Evolutionary conservation across 2,888 invertebrate species (phyloP), one percentile per base, ranked within the genome.

Genomic region (Agonopterix heracliana): DNA sequence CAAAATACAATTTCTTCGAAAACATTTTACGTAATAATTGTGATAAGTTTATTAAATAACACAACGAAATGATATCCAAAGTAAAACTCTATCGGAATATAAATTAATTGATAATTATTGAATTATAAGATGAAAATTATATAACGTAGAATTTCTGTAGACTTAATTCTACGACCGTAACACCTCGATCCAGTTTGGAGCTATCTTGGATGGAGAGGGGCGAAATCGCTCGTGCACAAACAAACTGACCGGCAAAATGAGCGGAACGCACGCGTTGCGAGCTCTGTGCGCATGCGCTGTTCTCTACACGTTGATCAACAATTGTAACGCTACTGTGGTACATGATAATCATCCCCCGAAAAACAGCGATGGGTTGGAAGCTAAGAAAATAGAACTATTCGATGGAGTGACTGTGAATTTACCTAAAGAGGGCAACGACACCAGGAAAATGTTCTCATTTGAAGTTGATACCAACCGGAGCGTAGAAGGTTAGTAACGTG

Each of bases 321-420:
- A 55, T 17, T 57, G 67, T 58, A 59, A 60, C 36, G 66, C 66
- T 4, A 59, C 65, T 36, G 53, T 46, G 45, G 47, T 13, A 47
- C 49, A 41, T n/a, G 40, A 44, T 46, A 26, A 26, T 26, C 35
- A 8, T 1, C 44, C 51, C 13, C 12, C 43, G 8, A 26, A 35
- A 50, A 45, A 53, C 10, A 38, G 56, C 9, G 56, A 63, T 60
- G 52, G 51, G 3, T 41, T 61, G 51, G 68, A 65, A 36, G 56
- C 61, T 14, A 61, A 69, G 54, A 78, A 71, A 61, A 54, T 85
- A 17, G 74, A 87, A 66, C 51, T 86, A 7, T 74, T 66, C 40
- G 77, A 84, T 45, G 86, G 84, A 57, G 72, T 88, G 44, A 66
- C 68, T 46, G 57, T 84, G 57, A 71, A 70, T 46, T 59, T 87